Base-by-base conservation (phyloP, 2,888 invertebrate species). In the Tanypteryx hageni region DNA sequence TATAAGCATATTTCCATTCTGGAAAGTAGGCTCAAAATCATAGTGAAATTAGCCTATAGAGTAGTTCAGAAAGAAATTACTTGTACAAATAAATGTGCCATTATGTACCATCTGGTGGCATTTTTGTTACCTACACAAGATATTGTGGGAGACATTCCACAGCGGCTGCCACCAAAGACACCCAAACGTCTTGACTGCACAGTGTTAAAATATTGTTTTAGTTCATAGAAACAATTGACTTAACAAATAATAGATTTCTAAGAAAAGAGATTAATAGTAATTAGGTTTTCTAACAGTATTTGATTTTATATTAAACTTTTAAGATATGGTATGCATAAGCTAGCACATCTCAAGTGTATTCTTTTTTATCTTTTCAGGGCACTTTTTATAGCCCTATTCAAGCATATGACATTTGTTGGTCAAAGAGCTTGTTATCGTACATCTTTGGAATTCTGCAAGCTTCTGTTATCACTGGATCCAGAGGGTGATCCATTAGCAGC, bases 391-490 rank as follows among this genome's bases (percentile, higher is more conserved):
- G 97, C 98, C 0, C 95, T 98, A 56, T 98, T 98, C 94, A 97
- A 97, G 94, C 98, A 98, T 94, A 95, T 98, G 93, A 96, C 96
- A 92, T 97, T 97, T 94, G 96, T 98, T 92, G 97, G 98, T 58
- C 97, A 97, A 93, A 96, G 97, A 93, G 98, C 98, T 9, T 98
- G 98, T 95, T 97, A 97, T 94, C 96, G 98, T 93, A 98, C 98
- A 2, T 97, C 98, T n/a, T 95, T 98, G 93, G 98, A 99, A 95
- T 96, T 98, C 93, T 97, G 97, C 94, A 98, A 98, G 95, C 95
- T 98, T 84, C 95, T 98, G n/a, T 95, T 98, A 92, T 97, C 97
- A 18, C 95, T 98, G 92, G 97, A 98, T 95, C 97, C 97, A 0
- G 96, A 97, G 18, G 96, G 95, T 16, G 98, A 98, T 95, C 98